A percentile compares a stretch with the other conserved stretches of the same genome.
phyloP scores from a whole-genome alignment of 2,888 invertebrate species.

The Orthonychiurus folsomi region DNA sequence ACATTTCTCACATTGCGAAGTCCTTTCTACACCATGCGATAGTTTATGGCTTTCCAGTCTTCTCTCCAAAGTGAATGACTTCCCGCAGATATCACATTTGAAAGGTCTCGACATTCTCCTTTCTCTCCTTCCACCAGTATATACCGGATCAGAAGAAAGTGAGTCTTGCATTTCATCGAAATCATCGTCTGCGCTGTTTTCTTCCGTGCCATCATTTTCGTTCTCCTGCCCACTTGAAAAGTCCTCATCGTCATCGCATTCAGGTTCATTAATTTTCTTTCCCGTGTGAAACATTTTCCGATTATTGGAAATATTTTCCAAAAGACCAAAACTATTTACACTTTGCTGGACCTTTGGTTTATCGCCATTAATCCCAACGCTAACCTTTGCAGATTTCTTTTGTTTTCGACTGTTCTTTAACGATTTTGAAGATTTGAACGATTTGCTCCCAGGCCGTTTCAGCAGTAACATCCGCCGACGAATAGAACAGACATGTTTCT shows the following conservation, averaged over 20 bases:
- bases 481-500: conserved; percentile 18
- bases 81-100: conserved; percentile 23
- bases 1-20: conserved; percentile 30
- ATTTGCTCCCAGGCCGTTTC: not conserved
- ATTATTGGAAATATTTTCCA: too few species aligned
- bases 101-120: conserved; percentile 16
- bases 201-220: conserved; percentile 14
- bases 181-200: conserved; percentile 13
- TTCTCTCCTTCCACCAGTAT: too few species aligned
- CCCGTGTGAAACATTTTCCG: too few species aligned
- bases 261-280: too few species aligned
- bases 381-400: not conserved
- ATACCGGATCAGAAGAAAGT: not conserved
- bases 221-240: conserved; percentile 14
- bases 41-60: conserved; percentile 26
- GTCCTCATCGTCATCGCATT: conserved; percentile 1
- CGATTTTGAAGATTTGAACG: not conserved
- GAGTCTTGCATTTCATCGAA: not conserved
- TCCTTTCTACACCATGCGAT: conserved; percentile 20
- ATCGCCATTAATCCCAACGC: too few species aligned
- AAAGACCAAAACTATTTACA: too few species aligned
- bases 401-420: not conserved
- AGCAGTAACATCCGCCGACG: not conserved
- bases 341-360: too few species aligned
- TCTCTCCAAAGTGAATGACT: conserved; percentile 23